These are phyloP conservation scores for Microcebus griseorufus DNA, from an alignment of 2,113 vertebrate species.

Conservation along the genomic window DNA sequence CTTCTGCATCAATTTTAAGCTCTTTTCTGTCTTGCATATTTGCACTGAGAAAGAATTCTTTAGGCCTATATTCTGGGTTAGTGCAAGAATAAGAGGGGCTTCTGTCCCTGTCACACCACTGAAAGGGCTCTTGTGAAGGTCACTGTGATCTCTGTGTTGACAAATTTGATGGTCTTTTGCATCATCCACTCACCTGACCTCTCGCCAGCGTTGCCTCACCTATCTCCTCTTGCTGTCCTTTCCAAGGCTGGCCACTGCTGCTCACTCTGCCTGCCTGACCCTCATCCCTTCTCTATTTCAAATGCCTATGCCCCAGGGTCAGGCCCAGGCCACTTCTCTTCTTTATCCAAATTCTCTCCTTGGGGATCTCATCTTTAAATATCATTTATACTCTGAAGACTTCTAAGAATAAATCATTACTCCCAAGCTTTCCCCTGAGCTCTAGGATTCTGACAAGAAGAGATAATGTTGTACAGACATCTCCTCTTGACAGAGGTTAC, in stretches of 20 bases:
- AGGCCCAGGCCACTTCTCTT: not conserved
- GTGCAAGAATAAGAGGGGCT: not conserved
- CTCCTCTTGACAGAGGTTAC: not conserved
- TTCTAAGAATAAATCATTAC: not conserved
- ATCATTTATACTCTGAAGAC: not conserved
- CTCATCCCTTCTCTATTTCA: not conserved
- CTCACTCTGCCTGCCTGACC: not conserved
- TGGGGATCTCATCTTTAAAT: not conserved
- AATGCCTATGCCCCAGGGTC: not conserved
- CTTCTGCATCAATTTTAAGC: not conserved
- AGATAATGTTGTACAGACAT: not conserved
- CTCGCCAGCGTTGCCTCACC: not conserved
- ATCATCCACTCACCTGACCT: not conserved
- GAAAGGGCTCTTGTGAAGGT: not conserved
- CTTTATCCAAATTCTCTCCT: not conserved
- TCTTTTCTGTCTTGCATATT: not conserved
- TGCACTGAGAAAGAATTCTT: not conserved
- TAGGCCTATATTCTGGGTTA: not conserved
- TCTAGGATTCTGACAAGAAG: constrained; percentile 30
- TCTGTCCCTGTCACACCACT: not conserved
- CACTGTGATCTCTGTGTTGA: not conserved
- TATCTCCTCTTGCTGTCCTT: not conserved
- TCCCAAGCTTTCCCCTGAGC: not conserved
- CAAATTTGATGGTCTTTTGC: not conserved
- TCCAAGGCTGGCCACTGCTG: not conserved